Base-by-base conservation (phyloP, 2,113 vertebrate genomes). In the Gnathonemus echidnorhynchus region DNA sequence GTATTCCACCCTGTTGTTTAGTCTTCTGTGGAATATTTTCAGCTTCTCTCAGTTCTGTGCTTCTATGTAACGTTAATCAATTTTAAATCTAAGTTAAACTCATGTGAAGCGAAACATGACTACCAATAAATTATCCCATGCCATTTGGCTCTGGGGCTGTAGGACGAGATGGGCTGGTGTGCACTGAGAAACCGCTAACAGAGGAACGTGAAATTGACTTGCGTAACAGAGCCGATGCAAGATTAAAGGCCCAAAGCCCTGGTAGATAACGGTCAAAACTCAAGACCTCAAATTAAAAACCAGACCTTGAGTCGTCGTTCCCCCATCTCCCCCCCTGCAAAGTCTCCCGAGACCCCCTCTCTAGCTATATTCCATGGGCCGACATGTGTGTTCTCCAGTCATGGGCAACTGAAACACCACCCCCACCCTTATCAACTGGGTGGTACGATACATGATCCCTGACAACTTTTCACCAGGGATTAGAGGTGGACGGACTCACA, bases 401-500 rank as follows among this genome's bases (percentile, higher is more conserved):
- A 70, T 31, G n/a, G n/a, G 62, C n/a, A 70, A 31, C 62, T 31
- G 27, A 31, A 70, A 5, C 62, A 31, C n/a, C 62, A 94, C 93
- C 90, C 74, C 87, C n/a, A 93, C 93, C 94, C 93, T 93, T 94
- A 94, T 95, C 92, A 92, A 92, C 91, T 45, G 93, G 91, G 93
- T 80, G 89, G 93, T 87, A 93, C 93, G 90, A 92, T 88, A 95
- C 94, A 93, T 91, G 92, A 96, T 95, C 95, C 94, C 48, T 31
- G 48, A 87, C 92, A 95, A 95, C 92, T 92, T 94, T 93, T 95
- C 94, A 95, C 91, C 87, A 66, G 92, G 95, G 95, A 96, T 96
- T 96, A 96, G 93, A 80, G 94, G 92, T 93, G 90, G 86, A 94
- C 89, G 91, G 95, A 94, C 95, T 96, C 94, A 94, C 93, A 93